These are phyloP conservation scores for Melieria omissa DNA, from an alignment of 2,888 invertebrate genomes.

Conservation along the genomic window DNA sequence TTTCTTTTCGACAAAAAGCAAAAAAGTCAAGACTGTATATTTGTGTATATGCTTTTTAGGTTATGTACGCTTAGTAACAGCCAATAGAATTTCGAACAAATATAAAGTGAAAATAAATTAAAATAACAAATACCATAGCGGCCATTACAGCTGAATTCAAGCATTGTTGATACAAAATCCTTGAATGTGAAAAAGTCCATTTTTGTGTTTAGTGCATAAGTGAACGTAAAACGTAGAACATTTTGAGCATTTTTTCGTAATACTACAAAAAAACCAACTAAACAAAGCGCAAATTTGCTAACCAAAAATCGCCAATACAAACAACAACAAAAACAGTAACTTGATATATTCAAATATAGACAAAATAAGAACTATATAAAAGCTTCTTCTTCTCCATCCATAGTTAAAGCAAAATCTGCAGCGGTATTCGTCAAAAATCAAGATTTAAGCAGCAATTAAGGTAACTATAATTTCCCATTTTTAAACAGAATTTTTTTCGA, in stretches of 20 bases:
- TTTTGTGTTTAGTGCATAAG: conserved; percentile 54
- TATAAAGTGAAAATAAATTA: background rate
- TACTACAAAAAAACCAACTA: conserved; percentile 9
- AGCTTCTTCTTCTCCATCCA: conserved; percentile 54
- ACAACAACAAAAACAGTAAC: conserved; percentile 32
- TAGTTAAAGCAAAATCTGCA: conserved; percentile 37
- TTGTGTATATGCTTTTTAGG: conserved; percentile 17
- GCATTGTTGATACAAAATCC: conserved; percentile 12
- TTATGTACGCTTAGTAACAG: conserved; percentile 16
- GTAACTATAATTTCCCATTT: background rate
- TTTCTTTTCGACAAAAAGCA: background rate
- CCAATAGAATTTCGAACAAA: conserved; percentile 20
- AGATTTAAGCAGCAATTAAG: background rate
- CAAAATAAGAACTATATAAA: conserved; percentile 32
- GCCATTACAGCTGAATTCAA: conserved; percentile 27
- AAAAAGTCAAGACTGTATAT: background rate
- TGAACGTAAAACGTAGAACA: conserved; percentile 28
- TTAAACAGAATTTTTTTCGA: background rate
- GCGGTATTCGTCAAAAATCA: background rate
- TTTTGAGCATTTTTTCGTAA: conserved; percentile 5
- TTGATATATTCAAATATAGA: conserved; percentile 9
- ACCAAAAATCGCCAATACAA: conserved; percentile 32
- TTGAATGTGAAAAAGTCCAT: conserved; percentile 48
- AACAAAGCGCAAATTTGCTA: conserved; percentile 26
- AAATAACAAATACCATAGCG: background rate